Evolutionary conservation across 1,140 invertebrate species (phyloP).

Genomic region (Leptopilina boulardi): DNA sequence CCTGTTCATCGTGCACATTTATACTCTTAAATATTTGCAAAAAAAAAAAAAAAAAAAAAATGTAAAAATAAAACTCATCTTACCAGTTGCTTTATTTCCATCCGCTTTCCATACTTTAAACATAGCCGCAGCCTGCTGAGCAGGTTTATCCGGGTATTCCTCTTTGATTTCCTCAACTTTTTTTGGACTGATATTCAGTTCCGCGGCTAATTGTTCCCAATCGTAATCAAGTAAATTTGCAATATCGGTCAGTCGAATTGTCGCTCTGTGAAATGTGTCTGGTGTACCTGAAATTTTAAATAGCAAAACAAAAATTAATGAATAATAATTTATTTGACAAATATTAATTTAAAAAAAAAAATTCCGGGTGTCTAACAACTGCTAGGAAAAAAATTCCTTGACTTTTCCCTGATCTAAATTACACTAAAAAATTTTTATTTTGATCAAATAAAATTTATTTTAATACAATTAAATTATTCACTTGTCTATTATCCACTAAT

Average conservation of each 20-base stretch:
- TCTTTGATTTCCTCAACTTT: constrained; percentile 92
- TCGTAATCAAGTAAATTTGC: constrained; percentile 93
- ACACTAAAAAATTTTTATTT: too few relatives aligned
- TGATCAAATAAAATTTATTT: too few relatives aligned
- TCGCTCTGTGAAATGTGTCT: constrained; percentile 84
- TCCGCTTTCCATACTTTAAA: constrained; percentile 89
- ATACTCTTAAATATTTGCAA: neutral
- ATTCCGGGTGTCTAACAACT: neutral
- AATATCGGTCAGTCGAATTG: constrained; percentile 92
- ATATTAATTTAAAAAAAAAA: neutral
- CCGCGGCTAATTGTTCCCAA: constrained; percentile 92
- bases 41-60: neutral
- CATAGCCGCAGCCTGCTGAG: constrained; percentile 95
- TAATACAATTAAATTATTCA: too few relatives aligned
- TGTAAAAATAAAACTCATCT: constrained; percentile 43
- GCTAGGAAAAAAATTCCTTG: too few relatives aligned
- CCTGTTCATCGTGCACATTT: neutral
- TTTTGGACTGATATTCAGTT: constrained; percentile 89
- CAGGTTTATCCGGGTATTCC: constrained; percentile 88
- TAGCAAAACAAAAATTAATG: constrained; percentile 34
- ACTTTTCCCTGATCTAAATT: too few relatives aligned
- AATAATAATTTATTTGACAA: constrained; percentile 27
- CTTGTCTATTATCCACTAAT: too few relatives aligned
- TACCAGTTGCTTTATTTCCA: constrained; percentile 86
- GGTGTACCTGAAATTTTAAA: constrained; percentile 73